Percentiles rank a stretch among this genome's conserved stretches.
phyloP scores from a whole-genome alignment of 2,888 invertebrate species.

The Parelbella ahira region DNA sequence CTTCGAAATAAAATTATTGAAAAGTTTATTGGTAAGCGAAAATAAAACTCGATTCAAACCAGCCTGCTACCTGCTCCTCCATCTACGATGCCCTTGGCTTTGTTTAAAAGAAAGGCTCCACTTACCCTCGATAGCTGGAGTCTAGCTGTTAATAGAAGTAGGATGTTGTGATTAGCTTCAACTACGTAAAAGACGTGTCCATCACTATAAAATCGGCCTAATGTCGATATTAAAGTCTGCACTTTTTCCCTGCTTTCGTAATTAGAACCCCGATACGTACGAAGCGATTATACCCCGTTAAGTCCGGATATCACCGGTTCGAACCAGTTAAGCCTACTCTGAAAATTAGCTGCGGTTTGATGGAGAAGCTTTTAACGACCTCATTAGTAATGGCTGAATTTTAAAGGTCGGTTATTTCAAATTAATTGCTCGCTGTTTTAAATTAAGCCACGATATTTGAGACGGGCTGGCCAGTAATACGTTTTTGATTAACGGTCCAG shows the following conservation, averaged over 20 bases:
- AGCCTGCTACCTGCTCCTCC: too few species aligned
- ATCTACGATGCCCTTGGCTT: too few species aligned
- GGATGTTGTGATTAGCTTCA: too few species aligned
- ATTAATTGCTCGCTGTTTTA: conserved; percentile 24
- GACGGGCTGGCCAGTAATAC: conserved; percentile 16
- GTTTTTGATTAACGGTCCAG: conserved; percentile 23
- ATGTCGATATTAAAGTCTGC: background rate
- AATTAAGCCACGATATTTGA: conserved; percentile 23
- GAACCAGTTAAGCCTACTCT: conserved; percentile 35
- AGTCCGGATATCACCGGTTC: conserved; percentile 31
- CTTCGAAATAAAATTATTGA: too few species aligned
- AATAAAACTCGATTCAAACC: too few species aligned
- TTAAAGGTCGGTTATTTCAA: conserved; percentile 23
- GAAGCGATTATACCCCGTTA: conserved; percentile 22
- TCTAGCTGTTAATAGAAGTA: too few species aligned
- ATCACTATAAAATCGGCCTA: background rate
- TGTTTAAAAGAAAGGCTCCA: too few species aligned
- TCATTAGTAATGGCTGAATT: conserved; percentile 29
- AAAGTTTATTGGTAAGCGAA: too few species aligned
- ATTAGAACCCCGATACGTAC: conserved; percentile 3
- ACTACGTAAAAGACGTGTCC: too few species aligned
- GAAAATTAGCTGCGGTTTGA: conserved; percentile 33
- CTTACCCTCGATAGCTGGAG: too few species aligned
- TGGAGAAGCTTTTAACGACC: conserved; percentile 32
- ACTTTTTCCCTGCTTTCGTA: background rate